phyloP scores from a whole-genome alignment of 2,113 vertebrate species.

The Hyaena hyaena region DNA sequence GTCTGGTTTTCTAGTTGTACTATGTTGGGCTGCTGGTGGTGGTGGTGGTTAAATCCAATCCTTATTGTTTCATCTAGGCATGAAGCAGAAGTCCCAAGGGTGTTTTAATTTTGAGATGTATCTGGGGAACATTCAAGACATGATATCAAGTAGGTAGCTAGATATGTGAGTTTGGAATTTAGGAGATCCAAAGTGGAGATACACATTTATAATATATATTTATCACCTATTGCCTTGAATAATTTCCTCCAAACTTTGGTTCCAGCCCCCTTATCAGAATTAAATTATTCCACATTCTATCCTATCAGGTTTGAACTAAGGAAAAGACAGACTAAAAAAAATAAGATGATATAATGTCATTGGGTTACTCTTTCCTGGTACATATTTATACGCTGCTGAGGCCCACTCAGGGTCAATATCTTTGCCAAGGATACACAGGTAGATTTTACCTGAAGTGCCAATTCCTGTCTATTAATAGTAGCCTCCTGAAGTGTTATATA shows the following conservation, averaged over 20 bases:
- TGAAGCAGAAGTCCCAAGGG: neutral
- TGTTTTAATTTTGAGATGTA: neutral
- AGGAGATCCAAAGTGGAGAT: neutral
- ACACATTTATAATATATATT: neutral
- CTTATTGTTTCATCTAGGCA: neutral
- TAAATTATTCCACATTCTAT: neutral
- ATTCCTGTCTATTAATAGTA: neutral
- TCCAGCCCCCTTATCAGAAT: neutral
- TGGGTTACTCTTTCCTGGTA: neutral
- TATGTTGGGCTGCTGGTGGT: neutral
- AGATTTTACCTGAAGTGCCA: conserved; percentile 10
- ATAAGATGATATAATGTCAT: neutral
- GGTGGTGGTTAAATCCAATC: neutral
- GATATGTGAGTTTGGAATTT: neutral
- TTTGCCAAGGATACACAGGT: conserved; percentile 34
- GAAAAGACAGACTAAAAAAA: conserved; percentile 4
- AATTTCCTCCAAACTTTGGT: neutral
- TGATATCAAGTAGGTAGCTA: neutral
- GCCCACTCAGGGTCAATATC: neutral
- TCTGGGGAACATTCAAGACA: neutral
- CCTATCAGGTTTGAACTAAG: neutral
- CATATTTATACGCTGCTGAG: neutral
- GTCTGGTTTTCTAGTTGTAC: neutral
- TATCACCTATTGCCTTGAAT: neutral
- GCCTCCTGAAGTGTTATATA: neutral